Base-by-base conservation (phyloP, 2,888 invertebrate species). In the Drosophila greeni region DNA sequence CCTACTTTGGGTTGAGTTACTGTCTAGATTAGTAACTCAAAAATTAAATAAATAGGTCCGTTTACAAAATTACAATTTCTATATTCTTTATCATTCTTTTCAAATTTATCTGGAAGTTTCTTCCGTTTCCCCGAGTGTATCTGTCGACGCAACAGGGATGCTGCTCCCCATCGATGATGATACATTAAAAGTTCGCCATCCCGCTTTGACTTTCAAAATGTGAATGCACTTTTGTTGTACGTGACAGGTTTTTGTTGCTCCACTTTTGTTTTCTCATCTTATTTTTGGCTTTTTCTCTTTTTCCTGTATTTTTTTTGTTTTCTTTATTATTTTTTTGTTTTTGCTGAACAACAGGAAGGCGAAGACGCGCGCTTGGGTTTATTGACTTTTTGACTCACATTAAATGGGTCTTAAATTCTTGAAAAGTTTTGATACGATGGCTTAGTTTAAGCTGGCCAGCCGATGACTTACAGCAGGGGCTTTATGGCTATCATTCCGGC, bases 201-300 rank as follows among this genome's bases (percentile, higher is more conserved):
- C 54, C 68, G 73, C 62, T 70, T 71, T 62, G 67, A 79, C 76
- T 77, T 77, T 79, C 76, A 67, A 77, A 77, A 82, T 82, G 84
- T 78, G 84, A 81, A 79, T 79, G 78, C 84, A 79, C 82, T 71
- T 47, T 47, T 67, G 64, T 55, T 57, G 45, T 47, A 68, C 67
- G 67, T 68, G 67, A 68, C 67, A 61, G 62, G 61, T 60, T 75
- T 62, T 67, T 70, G 51, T 60, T 62, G 65, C 66, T 79, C 61
- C 61, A 62, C 33, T 73, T 65, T 64, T 74, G 69, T 64, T 58
- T 65, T 75, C 69, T 78, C 66, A 66, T 67, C 64, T 74, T 61
- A 73, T 74, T 69, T 70, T 64, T 29, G 55, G 26, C 7, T 49
- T 69, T 37, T 40, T 56, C 69, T 65, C 48, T 52, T 68, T 65